Percentiles rank a stretch among this genome's conserved stretches.
Conservation (phyloP, 2,888 invertebrate genomes). For the Charanyca ferruginea region DNA sequence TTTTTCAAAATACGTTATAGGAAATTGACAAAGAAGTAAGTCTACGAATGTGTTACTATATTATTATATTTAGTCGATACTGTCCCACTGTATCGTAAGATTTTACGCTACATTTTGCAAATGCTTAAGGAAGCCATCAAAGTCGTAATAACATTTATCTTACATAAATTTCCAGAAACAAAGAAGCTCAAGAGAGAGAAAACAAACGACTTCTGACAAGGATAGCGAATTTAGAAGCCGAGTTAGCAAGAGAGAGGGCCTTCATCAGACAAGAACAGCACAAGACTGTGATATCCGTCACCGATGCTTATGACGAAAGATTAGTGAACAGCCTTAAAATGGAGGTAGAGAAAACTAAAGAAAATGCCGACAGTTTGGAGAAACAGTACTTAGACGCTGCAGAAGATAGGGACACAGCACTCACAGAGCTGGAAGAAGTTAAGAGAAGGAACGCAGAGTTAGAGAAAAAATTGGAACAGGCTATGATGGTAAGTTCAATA, state of each 20-base stretch:
- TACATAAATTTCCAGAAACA: conserved; percentile 90
- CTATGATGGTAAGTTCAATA: conserved; percentile 88
- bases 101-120: too few species aligned
- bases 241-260: conserved; percentile 94
- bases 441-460: conserved; percentile 94
- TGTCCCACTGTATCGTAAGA: too few species aligned
- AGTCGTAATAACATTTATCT: not conserved
- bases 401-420: conserved; percentile 94
- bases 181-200: conserved; percentile 96
- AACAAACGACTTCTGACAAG: conserved; percentile 95
- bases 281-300: conserved; percentile 89
- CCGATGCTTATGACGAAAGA: conserved; percentile 92
- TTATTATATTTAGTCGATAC: too few species aligned
- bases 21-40: too few species aligned
- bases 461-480: conserved; percentile 94
- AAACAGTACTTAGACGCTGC: conserved; percentile 94
- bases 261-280: conserved; percentile 89
- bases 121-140: too few species aligned
- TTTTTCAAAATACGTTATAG: too few species aligned
- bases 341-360: conserved; percentile 95
- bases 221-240: conserved; percentile 95
- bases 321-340: conserved; percentile 93
- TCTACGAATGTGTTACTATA: too few species aligned
- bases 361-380: conserved; percentile 95
- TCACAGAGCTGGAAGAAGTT: conserved; percentile 95